Evolutionary conservation across 2,797 vertebrate species (phyloP).

Genomic region (Periophthalmus magnuspinnatus): DNA sequence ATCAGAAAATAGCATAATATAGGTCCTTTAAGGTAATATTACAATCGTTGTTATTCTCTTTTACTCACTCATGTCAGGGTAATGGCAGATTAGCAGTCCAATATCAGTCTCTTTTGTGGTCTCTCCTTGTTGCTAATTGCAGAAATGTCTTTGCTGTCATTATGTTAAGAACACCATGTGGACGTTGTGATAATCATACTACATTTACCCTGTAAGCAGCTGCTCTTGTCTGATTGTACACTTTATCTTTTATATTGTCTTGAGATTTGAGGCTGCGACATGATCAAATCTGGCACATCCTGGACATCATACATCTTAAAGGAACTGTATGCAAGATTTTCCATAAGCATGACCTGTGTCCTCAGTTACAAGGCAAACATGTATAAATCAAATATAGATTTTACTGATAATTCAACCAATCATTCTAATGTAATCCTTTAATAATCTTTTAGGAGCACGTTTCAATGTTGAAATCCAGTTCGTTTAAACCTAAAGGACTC

Average conservation of each 20-base stretch:
- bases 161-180: background rate
- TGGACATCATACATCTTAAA: background rate
- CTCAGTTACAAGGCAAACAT: no score
- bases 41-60: background rate
- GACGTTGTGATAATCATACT: background rate
- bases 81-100: background rate
- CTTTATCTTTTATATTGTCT: background rate
- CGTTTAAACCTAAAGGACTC: no score
- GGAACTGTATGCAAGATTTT: no score
- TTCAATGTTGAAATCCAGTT: no score
- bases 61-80: background rate
- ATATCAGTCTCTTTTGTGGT: background rate
- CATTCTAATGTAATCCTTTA: no score
- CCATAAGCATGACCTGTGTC: no score
- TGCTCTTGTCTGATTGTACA: background rate
- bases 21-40: no score
- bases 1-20: no score
- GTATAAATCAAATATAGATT: no score
- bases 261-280: background rate
- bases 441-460: no score
- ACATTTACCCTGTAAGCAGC: background rate
- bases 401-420: no score
- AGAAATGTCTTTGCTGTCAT: background rate
- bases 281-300: background rate
- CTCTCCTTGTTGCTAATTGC: background rate